Percentiles rank a stretch among this genome's conserved stretches.
Conservation (phyloP, 2,797 vertebrate genomes). For the Cuculus canorus region DNA sequence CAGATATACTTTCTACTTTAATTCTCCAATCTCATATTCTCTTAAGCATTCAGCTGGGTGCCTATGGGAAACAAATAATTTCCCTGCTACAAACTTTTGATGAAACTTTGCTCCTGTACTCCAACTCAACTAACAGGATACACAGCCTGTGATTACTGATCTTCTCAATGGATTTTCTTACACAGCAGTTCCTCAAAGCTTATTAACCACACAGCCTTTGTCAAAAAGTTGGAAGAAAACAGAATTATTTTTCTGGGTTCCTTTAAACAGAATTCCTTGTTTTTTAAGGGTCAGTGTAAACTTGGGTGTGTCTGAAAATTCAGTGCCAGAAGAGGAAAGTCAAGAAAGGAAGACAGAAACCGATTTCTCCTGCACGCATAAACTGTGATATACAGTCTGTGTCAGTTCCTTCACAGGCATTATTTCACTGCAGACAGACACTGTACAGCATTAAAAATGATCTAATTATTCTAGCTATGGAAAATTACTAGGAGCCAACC, state of each 20-base stretch:
- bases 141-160: neutral
- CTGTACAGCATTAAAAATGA: neutral
- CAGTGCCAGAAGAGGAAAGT: neutral
- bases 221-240: neutral
- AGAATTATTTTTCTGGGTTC: neutral
- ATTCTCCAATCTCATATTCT: neutral
- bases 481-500: conserved; percentile 41
- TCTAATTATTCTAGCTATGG: neutral
- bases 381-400: neutral
- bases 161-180: conserved; percentile 26
- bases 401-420: neutral
- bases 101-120: neutral
- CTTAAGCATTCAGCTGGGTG: neutral
- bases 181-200: neutral
- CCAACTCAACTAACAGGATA: neutral
- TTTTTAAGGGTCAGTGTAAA: neutral
- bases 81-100: neutral
- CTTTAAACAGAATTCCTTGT: neutral
- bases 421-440: neutral
- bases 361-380: neutral
- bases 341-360: neutral
- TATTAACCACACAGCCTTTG: neutral
- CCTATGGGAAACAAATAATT: neutral
- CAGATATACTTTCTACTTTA: neutral
- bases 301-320: neutral